These are phyloP conservation scores for Myrmophylax atrothorax DNA, from an alignment of 2,113 vertebrate species.

Conservation along the genomic window DNA sequence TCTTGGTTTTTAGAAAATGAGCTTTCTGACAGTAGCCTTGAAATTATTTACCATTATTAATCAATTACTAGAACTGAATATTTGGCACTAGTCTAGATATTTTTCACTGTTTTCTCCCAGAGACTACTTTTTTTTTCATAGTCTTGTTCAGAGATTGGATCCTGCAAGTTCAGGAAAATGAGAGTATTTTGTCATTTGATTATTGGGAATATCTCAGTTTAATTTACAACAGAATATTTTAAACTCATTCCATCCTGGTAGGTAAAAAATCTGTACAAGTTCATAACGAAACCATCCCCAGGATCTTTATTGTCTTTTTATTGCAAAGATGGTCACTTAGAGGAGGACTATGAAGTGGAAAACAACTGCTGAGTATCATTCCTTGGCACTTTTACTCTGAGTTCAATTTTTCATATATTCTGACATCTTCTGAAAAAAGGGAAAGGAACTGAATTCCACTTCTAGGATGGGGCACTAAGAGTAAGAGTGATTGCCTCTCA, in stretches of 20 bases:
- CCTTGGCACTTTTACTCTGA: fast-evolving
- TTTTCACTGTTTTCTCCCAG: not conserved
- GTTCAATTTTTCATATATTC: not conserved
- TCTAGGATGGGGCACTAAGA: not conserved
- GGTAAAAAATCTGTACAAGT: not conserved
- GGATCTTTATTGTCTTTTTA: not conserved
- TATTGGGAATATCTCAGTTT: constrained; percentile 4
- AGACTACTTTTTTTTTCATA: not conserved
- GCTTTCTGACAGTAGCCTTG: not conserved
- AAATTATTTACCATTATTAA: constrained; percentile 32
- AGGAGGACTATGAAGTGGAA: not conserved
- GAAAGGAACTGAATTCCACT: not conserved
- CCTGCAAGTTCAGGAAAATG: not conserved
- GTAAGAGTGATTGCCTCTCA: not conserved
- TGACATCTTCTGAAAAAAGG: not conserved
- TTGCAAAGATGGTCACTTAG: not conserved
- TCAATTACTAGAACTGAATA: not conserved
- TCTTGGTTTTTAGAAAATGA: constrained; percentile 16
- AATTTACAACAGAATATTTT: not conserved
- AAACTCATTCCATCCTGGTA: not conserved
- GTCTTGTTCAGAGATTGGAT: not conserved
- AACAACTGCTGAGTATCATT: not conserved
- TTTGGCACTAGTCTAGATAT: not conserved
- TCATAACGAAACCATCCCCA: not conserved
- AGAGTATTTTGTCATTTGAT: not conserved